Evolutionary conservation across 2,797 vertebrate species (phyloP), one percentile per base, ranked within the genome.

Genomic region (Pampus argenteus): DNA sequence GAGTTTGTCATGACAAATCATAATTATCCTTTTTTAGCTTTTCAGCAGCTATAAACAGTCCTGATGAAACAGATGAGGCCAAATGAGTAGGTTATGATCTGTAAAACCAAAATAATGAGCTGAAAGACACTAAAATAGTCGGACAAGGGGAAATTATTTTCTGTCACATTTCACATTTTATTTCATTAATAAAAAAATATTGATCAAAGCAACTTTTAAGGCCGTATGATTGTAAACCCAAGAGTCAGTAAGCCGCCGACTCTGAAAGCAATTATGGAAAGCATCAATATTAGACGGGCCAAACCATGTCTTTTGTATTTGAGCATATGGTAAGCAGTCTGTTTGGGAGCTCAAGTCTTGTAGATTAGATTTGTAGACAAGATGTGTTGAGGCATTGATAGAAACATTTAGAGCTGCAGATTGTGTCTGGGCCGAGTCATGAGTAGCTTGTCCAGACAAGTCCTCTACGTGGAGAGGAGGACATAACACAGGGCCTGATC

Each of bases 301-400:
- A 59, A 76, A 42, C 8, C 28, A 3, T 50, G 14, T 25, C 61
- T 74, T 76, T 66, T 63, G 47, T 71, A 13, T 57, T 29, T 38
- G 57, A 71, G 56, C 6, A 2, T 45, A 51, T 28, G 38, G 48
- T 29, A 5, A 68, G 67, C 59, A 66, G 76, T 65, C 76, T 74
- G 82, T 82, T 80, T 69, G 56, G 78, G 65, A 76, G 55, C 31
- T 74, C 26, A 31, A 50, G 28, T 86, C 77, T 31, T 84, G 70
- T 59, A 86, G 91, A 87, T 88, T 84, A 85, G 87, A 90, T 89
- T 84, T 84, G 80, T n/a, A 76, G 84, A 82, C 62, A 11, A 87
- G 81, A 88, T 91, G 78, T 85, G 83, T 70, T 50, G 68, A 86
- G 74, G 81, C 83, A 81, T 67, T 79, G 86, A 84, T 52, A 80